Evolutionary conservation across 2,888 invertebrate genomes (phyloP), one percentile per base, ranked within the genome.

Genomic region (Metellina segmentata): DNA sequence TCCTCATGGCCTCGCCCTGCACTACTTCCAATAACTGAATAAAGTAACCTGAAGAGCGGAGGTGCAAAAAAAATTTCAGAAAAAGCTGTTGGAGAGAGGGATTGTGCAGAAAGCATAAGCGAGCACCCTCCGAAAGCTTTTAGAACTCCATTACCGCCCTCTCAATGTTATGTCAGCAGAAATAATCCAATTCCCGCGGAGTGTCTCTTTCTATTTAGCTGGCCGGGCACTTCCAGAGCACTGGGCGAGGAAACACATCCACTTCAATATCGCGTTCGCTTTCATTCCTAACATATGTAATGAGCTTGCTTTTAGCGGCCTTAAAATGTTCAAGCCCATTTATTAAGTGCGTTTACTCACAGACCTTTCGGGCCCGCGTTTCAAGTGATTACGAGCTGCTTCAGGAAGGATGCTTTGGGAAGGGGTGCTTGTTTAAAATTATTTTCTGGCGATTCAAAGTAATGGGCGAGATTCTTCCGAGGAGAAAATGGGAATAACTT

Each of bases 281-380:
- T 72, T 85, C n/a, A 49, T 69, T 69, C 71, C 34, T 61, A 88
- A 89, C 85, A 79, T 78, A 61, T n/a, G 75, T 74, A 75, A 52
- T 85, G 81, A 71, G 69, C 61, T 51, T 78, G 90, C 90, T 90
- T 90, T 90, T 89, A 89, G 89, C 75, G 70, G 69, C 82, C 81
- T 89, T 90, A 85, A 90, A 75, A 90, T 72, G 89, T 53, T 83
- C 77, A 53, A 85, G 71, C 85, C 78, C 61, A 16, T 16, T 61
- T 20, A 79, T 90, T 90, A 90, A 79, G 79, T 71, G 34, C 52
- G 74, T 74, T 74, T 85, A 74, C 52, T 74, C 53, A 53, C 85
- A 75, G 61, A 75, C 53, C 48, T 74, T 85, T 74, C 69, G 48
- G 70, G 34, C 70, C 34, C 7, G n/a, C 70, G 69, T 81, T n/a